These are phyloP conservation scores for Silvanus unidentatus DNA, from an alignment of 2,888 invertebrate genomes.

Conservation along the genomic window DNA sequence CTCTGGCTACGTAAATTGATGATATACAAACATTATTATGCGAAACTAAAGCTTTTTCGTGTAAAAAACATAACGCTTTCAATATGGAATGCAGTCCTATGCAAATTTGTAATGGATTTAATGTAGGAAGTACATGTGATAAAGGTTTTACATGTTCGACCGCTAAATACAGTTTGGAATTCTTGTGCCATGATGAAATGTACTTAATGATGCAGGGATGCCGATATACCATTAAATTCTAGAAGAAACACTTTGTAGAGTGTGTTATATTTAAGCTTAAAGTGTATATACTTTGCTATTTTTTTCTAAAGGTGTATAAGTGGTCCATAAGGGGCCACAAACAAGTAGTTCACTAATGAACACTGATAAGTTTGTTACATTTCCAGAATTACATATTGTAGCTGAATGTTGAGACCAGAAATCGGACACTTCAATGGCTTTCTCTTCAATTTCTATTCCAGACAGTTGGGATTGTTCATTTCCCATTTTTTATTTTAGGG, in stretches of 20 bases:
- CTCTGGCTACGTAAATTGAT: constrained; percentile 74
- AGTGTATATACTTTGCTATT: constrained; percentile 60
- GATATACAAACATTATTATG: constrained; percentile 80
- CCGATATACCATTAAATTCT: constrained; percentile 81
- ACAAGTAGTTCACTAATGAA: constrained; percentile 68
- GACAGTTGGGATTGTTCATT: constrained; percentile 67
- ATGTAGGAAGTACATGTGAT: constrained; percentile 56
- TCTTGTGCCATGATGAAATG: constrained; percentile 72
- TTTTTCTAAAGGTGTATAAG: constrained; percentile 66
- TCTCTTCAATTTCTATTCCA: constrained; percentile 69
- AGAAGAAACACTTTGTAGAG: constrained; percentile 17
- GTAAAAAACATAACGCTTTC: constrained; percentile 75
- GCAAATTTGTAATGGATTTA: constrained; percentile 75
- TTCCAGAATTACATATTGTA: constrained; percentile 53
- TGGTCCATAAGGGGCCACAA: constrained; percentile 58
- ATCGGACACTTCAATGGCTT: constrained; percentile 69
- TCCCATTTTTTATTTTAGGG: constrained; percentile 55
- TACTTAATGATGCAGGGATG: constrained; percentile 84
- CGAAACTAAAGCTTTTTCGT: constrained; percentile 71
- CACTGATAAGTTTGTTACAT: constrained; percentile 61
- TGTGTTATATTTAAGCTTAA: constrained; percentile 4
- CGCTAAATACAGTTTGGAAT: constrained; percentile 68
- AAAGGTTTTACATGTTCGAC: constrained; percentile 80
- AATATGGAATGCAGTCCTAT: constrained; percentile 77
- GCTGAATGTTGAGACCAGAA: constrained; percentile 70